Evolutionary conservation across 2,797 vertebrate genomes (phyloP).

Genomic region (Lateolabrax maculatus): DNA sequence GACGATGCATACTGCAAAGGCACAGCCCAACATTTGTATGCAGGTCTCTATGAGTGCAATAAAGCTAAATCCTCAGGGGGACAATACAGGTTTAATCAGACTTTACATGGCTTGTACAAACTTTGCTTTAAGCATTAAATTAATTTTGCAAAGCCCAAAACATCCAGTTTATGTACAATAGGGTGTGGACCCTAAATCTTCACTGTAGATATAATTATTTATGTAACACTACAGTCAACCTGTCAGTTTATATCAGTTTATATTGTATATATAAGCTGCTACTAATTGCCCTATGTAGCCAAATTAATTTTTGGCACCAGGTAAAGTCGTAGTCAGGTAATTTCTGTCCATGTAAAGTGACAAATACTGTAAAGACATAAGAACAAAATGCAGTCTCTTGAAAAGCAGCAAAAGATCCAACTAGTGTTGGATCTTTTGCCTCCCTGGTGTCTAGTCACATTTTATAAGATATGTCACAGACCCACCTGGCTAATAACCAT

Average conservation of each 20-base stretch:
- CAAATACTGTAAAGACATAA: background rate
- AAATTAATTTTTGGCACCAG: background rate
- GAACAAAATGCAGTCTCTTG: background rate
- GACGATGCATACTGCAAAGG: background rate
- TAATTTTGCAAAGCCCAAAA: background rate
- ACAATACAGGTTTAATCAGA: constrained; percentile 19
- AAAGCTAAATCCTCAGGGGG: constrained; percentile 9
- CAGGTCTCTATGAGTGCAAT: background rate
- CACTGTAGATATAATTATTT: background rate
- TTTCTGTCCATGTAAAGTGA: background rate
- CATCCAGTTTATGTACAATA: background rate
- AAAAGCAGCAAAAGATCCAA: background rate
- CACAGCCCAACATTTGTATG: constrained; percentile 12
- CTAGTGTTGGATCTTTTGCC: background rate
- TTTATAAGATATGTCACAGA: constrained; percentile 9
- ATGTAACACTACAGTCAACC: background rate
- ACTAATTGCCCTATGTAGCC: background rate
- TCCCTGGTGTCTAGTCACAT: background rate
- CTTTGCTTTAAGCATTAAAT: background rate
- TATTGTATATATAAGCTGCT: background rate
- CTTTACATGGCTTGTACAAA: background rate
- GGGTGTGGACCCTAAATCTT: background rate
- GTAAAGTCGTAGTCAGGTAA: background rate
- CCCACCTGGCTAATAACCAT: background rate
- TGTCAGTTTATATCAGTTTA: background rate